A percentile compares a stretch with the other conserved stretches of the same genome.
Evolutionary conservation across 2,888 invertebrate species (phyloP).

Genomic region (Oscheius onirici): DNA sequence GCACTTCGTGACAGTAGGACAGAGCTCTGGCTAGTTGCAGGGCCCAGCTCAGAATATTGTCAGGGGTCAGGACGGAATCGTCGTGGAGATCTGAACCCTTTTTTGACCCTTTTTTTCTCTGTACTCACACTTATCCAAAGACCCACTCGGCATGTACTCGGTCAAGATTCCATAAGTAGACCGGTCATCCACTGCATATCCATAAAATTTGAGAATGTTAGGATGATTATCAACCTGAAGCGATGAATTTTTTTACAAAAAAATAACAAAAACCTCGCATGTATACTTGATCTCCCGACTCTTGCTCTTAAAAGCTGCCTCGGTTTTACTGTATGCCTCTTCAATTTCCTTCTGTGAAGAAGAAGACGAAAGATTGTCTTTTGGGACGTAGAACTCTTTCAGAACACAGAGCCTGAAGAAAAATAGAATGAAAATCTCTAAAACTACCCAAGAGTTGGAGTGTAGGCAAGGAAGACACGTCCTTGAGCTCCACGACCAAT

Average conservation of each 20-base stretch:
- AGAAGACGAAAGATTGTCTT: no score
- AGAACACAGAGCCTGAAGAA: neutral
- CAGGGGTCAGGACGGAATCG: neutral
- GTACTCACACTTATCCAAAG: neutral
- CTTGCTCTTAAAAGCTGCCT: neutral
- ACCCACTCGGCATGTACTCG: slow-evolving; percentile 2
- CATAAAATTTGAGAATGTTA: slow-evolving; percentile 12
- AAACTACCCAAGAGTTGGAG: slow-evolving; percentile 2
- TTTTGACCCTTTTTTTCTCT: no score
- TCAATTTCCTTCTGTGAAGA: no score
- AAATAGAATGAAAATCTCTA: neutral
- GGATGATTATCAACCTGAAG: slow-evolving; percentile 19
- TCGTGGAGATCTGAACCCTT: no score
- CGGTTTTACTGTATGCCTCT: no score
- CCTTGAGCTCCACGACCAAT: no score
- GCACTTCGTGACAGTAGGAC: neutral
- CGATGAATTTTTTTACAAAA: neutral
- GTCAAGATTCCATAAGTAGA: neutral
- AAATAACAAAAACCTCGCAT: neutral
- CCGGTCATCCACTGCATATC: neutral
- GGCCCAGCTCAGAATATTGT: neutral
- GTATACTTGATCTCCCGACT: neutral
- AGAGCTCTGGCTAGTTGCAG: neutral
- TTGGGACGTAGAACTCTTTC: neutral
- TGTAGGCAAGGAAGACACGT: neutral